Evolutionary conservation across 2,888 invertebrate genomes (phyloP), one percentile per base, ranked within the genome.

Genomic region (Coremacera marginata): DNA sequence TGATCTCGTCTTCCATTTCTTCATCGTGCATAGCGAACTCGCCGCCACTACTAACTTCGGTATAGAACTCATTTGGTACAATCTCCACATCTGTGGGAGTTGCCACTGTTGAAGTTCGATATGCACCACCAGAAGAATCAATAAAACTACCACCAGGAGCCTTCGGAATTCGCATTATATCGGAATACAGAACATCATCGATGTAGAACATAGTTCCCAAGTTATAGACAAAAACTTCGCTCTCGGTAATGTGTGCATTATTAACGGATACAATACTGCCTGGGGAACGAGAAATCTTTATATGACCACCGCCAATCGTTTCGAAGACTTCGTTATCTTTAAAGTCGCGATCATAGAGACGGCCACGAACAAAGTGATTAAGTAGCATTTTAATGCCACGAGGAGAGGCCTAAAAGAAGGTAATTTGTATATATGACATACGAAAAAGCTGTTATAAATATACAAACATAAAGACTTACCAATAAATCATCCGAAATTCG

Each of bases 151-250:
- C 84, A 76, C 82, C 84, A 72, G 83, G 78, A 3, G 83, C 83
- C 65, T 83, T 82, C 70, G 86, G 86, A 76, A 89, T 88, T 55
- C 86, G 85, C 37, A 89, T 82, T 76, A 89, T 84, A 73, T 89
- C 88, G 22, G 90, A 89, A 84, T 92, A 92, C 8, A 93, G 87
- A 76, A 93, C 90, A 82, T 91, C 91, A 83, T 92, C 91, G 77
- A 93, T 90, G 83, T 91, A 92, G 86, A 92, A 92, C 92, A 93
- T 92, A 77, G 92, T 93, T 65, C 93, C 93, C 81, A 93, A 86
- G 85, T 93, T 93, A 86, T 93, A 93, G 55, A 93, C 92, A 83
- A 92, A 93, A 27, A 92, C 91, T 86, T 93, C 92, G 82, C 91
- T 91, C 85, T 92, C 92, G 25, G 92, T 90, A 57, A 92, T 91